Conservation (phyloP, 2,113 vertebrate species). For the Oncorhynchus clarkii region DNA sequence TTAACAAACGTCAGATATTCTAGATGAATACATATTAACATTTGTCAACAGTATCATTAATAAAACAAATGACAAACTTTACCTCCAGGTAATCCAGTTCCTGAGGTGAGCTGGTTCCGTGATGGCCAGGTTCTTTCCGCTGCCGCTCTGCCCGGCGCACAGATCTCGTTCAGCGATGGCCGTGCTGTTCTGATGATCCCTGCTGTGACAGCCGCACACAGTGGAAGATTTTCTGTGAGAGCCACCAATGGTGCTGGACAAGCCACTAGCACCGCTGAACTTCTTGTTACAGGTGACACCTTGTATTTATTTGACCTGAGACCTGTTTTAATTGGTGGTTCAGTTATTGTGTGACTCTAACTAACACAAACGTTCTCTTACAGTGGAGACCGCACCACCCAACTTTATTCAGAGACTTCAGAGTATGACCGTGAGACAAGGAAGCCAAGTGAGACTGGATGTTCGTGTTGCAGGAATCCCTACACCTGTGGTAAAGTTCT, state of each 20-base stretch:
- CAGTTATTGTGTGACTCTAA: neutral
- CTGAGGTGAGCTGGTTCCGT: constrained; percentile 99
- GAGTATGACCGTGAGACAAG: constrained; percentile 89
- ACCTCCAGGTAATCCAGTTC: constrained; percentile 92
- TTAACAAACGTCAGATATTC: neutral
- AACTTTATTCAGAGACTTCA: constrained; percentile 94
- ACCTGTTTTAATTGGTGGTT: neutral
- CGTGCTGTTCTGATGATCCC: constrained; percentile 94
- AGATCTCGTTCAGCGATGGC: constrained; percentile 99
- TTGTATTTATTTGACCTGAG: neutral
- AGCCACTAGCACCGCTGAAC: constrained; percentile 96
- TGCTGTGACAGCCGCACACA: constrained; percentile 87
- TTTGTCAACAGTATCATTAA: neutral
- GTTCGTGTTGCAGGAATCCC: constrained; percentile 95
- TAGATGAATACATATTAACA: neutral
- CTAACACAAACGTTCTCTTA: neutral
- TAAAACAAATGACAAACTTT: neutral
- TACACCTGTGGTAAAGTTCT: constrained; percentile 96
- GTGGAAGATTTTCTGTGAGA: constrained; percentile 91
- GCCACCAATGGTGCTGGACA: constrained; percentile 97
- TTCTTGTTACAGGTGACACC: constrained; percentile 87
- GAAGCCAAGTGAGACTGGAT: constrained; percentile 92
- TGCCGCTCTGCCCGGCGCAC: constrained; percentile 79
- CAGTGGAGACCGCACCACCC: constrained; percentile 91
- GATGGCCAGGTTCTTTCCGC: constrained; percentile 92